Percentiles rank a stretch among this genome's conserved stretches.
Evolutionary conservation across 1,140 invertebrate species (phyloP).

Genomic region (Delia radicum): DNA sequence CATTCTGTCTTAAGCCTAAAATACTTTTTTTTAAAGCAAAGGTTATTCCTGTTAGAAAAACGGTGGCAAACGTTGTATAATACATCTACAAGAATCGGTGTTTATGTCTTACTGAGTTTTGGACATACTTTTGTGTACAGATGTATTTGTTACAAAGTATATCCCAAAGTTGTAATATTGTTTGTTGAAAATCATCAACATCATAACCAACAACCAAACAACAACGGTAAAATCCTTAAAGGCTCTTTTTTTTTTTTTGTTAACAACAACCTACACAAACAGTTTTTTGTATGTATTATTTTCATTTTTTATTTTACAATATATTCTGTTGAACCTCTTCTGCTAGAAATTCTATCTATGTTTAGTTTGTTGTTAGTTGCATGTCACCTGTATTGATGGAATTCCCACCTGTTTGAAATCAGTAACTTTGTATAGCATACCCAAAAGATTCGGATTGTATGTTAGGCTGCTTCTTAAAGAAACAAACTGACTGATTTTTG

Average conservation of each 20-base stretch:
- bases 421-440: no score
- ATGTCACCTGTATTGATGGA: neutral
- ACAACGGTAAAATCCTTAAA: neutral
- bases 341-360: neutral
- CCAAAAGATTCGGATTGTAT: no score
- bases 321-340: neutral
- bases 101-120: no score
- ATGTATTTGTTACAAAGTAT: neutral
- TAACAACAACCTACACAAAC: neutral
- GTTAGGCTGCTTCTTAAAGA: no score
- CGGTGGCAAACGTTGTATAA: no score
- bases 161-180: neutral
- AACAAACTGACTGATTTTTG: no score
- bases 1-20: no score
- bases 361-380: neutral
- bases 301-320: neutral
- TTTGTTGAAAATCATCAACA: neutral
- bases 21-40: no score
- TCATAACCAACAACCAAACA: neutral
- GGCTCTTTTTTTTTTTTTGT: neutral
- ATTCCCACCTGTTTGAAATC: conserved; percentile 3
- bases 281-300: neutral
- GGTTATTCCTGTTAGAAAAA: no score
- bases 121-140: no score
- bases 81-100: no score